Base-by-base conservation (phyloP, 2,888 invertebrate genomes). In the Lagria hirta region DNA sequence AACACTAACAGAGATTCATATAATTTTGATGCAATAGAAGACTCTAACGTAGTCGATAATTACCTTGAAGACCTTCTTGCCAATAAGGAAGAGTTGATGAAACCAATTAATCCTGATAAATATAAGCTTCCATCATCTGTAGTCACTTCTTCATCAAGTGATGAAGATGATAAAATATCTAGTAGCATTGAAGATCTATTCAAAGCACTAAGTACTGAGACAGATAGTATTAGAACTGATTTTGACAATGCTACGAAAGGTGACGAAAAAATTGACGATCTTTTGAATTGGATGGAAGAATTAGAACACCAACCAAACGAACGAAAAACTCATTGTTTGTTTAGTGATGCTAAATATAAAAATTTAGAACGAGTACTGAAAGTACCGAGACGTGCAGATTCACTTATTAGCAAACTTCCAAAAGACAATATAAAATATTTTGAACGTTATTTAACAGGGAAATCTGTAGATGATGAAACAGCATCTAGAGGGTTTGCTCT, bases 111-210 rank as follows among this genome's bases (percentile, higher is more conserved):
- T 48, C 56, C 60, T 5, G 48, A 56, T 7, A 63, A 60, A 45
- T 62, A 57, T 38, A 49, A 52, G 32, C 24, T 35, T 4, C 24
- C 45, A 29, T 30, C 28, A 18, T n/a, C n/a, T n/a, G n/a, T n/a
- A n/a, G 21, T 28, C 17, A 40, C 48, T 40, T 33, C 41, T 4
- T 53, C 51, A 30, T 23, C 45, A 4, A 48, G 47, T 10, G 49
- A 54, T 7, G 52, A 56, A 10, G 43, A 49, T 8, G 58, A 58
- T 16, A 60, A 59, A 3, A 48, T 63, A 2, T 68, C 69, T 2
- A 68, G 65, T 43, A 73, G 73, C 48, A 72, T 73, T 44, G 73
- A 73, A 56, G 70, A 72, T 57, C 56, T 73, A 29, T 61, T 73
- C 12, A 67, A 66, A 52, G 71, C 71, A 8, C 48, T 73, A 18